Evolutionary conservation across 2,888 invertebrate genomes (phyloP).

Genomic region (Eledona agricola): DNA sequence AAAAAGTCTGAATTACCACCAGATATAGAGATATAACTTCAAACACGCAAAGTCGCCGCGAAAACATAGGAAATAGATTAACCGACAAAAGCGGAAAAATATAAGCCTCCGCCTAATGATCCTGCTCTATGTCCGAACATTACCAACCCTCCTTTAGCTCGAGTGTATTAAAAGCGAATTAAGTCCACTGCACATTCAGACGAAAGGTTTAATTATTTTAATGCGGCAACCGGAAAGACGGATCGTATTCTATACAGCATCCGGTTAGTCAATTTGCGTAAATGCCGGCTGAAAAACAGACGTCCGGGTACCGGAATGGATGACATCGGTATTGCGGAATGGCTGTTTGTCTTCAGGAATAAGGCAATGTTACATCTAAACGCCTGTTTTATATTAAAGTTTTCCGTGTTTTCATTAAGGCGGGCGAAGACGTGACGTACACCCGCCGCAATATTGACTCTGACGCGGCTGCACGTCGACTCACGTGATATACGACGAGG

Average conservation of each 20-base stretch:
- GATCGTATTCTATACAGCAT: conserved; percentile 15
- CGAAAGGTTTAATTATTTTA: conserved; percentile 23
- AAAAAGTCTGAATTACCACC: too few relatives aligned
- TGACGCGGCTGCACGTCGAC: conserved; percentile 20
- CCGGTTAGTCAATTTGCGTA: conserved; percentile 36
- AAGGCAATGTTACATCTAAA: conserved; percentile 46
- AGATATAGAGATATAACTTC: conserved; percentile 13
- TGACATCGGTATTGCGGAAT: conserved; percentile 41
- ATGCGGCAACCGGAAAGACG: conserved; percentile 24
- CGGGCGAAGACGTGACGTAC: conserved; percentile 40
- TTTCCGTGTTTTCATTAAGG: conserved; percentile 47
- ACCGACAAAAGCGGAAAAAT: conserved; percentile 26
- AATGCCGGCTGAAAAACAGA: conserved; percentile 30
- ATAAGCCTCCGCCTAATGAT: conserved; percentile 18
- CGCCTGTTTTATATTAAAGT: conserved; percentile 47
- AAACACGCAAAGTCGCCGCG: conserved; percentile 25
- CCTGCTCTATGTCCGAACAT: too few relatives aligned
- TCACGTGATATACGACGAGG: conserved; percentile 22
- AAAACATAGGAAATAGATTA: conserved; percentile 29
- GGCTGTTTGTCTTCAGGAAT: conserved; percentile 44
- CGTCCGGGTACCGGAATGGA: conserved; percentile 40
- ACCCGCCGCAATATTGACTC: conserved; percentile 45
- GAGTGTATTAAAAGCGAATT: conserved; percentile 1
- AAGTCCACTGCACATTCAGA: neutral
- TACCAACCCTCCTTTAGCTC: too few relatives aligned